These are phyloP conservation scores for Drosophila ambigua DNA, from an alignment of 1,140 invertebrate species.

Conservation along the genomic window DNA sequence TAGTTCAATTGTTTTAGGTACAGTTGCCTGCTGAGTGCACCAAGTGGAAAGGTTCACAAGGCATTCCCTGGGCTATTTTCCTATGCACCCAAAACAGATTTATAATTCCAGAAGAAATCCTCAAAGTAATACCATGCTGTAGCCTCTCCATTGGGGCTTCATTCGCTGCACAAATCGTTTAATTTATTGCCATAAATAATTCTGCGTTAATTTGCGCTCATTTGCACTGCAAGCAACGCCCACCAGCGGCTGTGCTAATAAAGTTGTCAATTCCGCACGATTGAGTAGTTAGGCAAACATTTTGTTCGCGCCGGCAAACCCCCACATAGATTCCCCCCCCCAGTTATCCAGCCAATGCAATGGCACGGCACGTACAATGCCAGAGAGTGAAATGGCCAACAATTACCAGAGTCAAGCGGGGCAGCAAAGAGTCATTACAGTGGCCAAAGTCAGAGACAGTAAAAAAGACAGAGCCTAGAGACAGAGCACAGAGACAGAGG, in stretches of 20 bases:
- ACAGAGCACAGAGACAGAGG: too few species aligned
- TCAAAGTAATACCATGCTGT: too few species aligned
- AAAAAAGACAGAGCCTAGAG: too few species aligned
- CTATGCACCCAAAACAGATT: too few species aligned
- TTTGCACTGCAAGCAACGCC: slow-evolving; percentile 19
- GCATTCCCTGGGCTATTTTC: too few species aligned
- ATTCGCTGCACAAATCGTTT: too few species aligned
- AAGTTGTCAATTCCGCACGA: slow-evolving; percentile 77
- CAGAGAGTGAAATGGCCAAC: slow-evolving; percentile 43
- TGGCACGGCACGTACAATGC: slow-evolving; percentile 58
- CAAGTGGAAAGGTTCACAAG: too few species aligned
- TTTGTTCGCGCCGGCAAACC: slow-evolving; percentile 16
- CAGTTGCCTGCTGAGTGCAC: slow-evolving; percentile 8
- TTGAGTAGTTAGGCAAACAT: slow-evolving; percentile 72
- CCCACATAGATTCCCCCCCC: too few species aligned
- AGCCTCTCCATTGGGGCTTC: too few species aligned
- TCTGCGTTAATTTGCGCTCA: too few species aligned
- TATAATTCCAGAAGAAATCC: too few species aligned
- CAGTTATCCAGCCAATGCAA: slow-evolving; percentile 26
- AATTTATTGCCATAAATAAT: too few species aligned
- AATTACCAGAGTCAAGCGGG: slow-evolving; percentile 46
- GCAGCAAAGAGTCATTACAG: slow-evolving; percentile 69
- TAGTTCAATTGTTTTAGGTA: slow-evolving; percentile 23
- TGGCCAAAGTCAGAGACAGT: slow-evolving; percentile 38
- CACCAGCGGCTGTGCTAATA: slow-evolving; percentile 53